phyloP scores from a whole-genome alignment of 2,888 invertebrate genomes.

The Tetragonula carbonaria region DNA sequence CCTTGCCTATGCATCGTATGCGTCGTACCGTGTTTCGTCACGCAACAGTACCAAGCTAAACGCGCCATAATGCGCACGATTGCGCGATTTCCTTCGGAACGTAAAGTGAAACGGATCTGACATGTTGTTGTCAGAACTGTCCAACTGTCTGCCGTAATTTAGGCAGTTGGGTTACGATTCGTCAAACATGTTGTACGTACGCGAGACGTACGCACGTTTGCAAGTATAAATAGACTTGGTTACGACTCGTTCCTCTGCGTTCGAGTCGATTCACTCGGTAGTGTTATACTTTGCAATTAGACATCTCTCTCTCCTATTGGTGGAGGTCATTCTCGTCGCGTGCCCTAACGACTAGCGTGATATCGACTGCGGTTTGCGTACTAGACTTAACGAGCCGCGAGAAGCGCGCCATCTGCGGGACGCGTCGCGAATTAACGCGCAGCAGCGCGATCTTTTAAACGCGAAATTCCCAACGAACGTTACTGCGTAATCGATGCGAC shows the following conservation, averaged over 20 bases:
- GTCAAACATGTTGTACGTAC: background rate
- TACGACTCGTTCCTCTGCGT: background rate
- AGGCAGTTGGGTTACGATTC: background rate
- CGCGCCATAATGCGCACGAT: constrained; percentile 3
- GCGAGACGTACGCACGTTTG: background rate
- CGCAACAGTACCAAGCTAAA: constrained; percentile 9
- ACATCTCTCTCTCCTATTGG: too few species aligned
- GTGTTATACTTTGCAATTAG: too few species aligned
- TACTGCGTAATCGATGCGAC: constrained; percentile 7
- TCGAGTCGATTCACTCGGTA: constrained; percentile 7
- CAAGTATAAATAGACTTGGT: constrained; percentile 26
- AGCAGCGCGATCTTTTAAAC: constrained; percentile 42
- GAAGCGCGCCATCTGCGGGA: constrained; percentile 34
- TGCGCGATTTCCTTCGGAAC: background rate
- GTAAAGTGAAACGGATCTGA: background rate
- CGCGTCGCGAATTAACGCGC: background rate
- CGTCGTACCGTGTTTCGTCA: constrained; percentile 54
- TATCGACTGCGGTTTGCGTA: background rate
- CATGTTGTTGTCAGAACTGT: too few species aligned
- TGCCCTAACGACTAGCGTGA: too few species aligned
- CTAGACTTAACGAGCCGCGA: background rate
- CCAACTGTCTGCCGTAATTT: background rate
- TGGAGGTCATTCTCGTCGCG: too few species aligned
- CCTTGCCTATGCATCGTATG: constrained; percentile 56
- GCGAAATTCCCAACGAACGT: constrained; percentile 25